Evolutionary conservation across 2,888 invertebrate genomes (phyloP).

Genomic region (Cheilosia vernalis): DNA sequence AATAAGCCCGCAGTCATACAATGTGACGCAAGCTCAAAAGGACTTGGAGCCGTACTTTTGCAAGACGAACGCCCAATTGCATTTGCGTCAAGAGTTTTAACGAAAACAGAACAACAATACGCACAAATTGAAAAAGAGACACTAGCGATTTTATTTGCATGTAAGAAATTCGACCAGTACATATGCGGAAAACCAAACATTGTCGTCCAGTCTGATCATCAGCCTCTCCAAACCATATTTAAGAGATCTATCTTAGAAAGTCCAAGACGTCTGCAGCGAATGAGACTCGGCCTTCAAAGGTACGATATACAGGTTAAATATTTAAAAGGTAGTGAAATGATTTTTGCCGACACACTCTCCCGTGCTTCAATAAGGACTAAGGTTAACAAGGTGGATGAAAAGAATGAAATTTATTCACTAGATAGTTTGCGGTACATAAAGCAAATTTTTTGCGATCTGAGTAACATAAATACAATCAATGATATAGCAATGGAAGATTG

Average conservation of each 20-base stretch:
- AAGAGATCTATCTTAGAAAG: constrained; percentile 31
- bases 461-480: not conserved
- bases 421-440: not conserved
- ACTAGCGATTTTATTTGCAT: too few species aligned
- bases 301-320: constrained; percentile 10
- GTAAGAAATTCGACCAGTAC: too few species aligned
- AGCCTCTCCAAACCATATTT: too few species aligned
- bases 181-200: too few species aligned
- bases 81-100: constrained; percentile 57
- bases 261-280: constrained; percentile 13
- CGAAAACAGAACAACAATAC: constrained; percentile 51
- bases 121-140: constrained; percentile 40
- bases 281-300: constrained; percentile 19
- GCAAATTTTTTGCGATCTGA: not conserved
- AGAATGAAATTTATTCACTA: not conserved
- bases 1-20: constrained; percentile 59
- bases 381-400: not conserved
- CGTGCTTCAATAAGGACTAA: not conserved
- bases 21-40: constrained; percentile 58
- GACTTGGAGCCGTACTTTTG: constrained; percentile 38
- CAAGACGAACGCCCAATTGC: constrained; percentile 44
- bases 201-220: constrained; percentile 69
- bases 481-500: not conserved
- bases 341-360: constrained; percentile 27
- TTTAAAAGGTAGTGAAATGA: constrained; percentile 34